Evolutionary conservation across 2,888 invertebrate genomes (phyloP).

Genomic region (Acleris holmiana): DNA sequence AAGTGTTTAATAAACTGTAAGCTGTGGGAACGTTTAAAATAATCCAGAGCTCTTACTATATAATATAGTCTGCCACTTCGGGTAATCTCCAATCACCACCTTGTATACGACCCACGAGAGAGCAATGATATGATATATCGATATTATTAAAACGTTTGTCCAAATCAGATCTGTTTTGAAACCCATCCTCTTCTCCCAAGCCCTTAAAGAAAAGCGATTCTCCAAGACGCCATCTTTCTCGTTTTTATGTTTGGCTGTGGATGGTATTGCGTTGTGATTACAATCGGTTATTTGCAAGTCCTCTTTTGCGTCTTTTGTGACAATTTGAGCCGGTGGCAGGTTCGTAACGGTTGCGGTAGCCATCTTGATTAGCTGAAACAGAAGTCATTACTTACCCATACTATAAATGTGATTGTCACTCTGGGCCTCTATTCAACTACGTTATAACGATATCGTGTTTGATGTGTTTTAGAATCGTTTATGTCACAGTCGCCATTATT

Average conservation of each 20-base stretch:
- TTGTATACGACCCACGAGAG: slow-evolving; percentile 61
- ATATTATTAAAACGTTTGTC: slow-evolving; percentile 84
- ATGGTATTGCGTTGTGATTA: slow-evolving; percentile 35
- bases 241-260: slow-evolving; percentile 3
- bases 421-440: too few relatives aligned
- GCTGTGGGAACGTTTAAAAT: neutral
- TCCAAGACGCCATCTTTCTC: slow-evolving; percentile 53
- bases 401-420: too few relatives aligned
- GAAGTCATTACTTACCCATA: too few relatives aligned
- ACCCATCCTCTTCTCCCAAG: slow-evolving; percentile 68
- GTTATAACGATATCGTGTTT: too few relatives aligned
- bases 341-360: too few relatives aligned
- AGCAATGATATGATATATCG: slow-evolving; percentile 75
- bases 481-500: too few relatives aligned
- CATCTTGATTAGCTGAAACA: too few relatives aligned
- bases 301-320: too few relatives aligned
- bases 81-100: slow-evolving; percentile 52
- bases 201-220: slow-evolving; percentile 55
- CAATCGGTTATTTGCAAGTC: too few relatives aligned
- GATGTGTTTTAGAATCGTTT: too few relatives aligned
- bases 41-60: slow-evolving; percentile 82
- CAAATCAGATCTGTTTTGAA: slow-evolving; percentile 86
- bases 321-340: too few relatives aligned
- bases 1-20: too few relatives aligned
- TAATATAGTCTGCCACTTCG: slow-evolving; percentile 70